Percentiles rank a stretch among this genome's conserved stretches.
Conservation (phyloP, 2,888 invertebrate genomes). For the Dryadula phaetusa region DNA sequence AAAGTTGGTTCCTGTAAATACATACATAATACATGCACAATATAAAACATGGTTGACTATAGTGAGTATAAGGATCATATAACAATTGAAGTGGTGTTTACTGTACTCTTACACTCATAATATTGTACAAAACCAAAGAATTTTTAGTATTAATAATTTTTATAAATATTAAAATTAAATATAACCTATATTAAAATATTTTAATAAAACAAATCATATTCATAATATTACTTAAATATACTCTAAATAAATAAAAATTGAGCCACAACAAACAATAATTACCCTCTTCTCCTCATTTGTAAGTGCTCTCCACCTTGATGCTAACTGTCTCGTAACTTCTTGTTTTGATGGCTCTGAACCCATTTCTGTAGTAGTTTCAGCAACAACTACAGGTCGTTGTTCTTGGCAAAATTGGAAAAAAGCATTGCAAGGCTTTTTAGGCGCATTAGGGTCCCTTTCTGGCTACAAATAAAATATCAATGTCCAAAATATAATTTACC, state of each 20-base stretch:
- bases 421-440: constrained; percentile 91
- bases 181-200: too few relatives aligned
- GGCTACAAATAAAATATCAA: constrained; percentile 59
- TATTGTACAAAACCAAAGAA: too few relatives aligned
- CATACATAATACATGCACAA: too few relatives aligned
- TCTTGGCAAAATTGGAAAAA: constrained; percentile 93
- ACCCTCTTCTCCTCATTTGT: constrained; percentile 89
- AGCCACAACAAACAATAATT: constrained; percentile 38
- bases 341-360: constrained; percentile 89
- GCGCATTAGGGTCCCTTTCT: constrained; percentile 88
- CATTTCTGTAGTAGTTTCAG: constrained; percentile 85
- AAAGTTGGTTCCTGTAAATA: too few relatives aligned
- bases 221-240: background rate
- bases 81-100: too few relatives aligned
- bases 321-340: constrained; percentile 89
- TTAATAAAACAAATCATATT: too few relatives aligned
- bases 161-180: too few relatives aligned
- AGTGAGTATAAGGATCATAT: too few relatives aligned
- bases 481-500: background rate
- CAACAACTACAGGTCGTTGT: constrained; percentile 89
- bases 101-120: too few relatives aligned
- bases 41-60: too few relatives aligned
- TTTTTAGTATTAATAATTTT: too few relatives aligned
- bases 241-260: background rate
- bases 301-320: constrained; percentile 89